Conservation (phyloP, 2,888 invertebrate species). For the Criorhina ranunculi region DNA sequence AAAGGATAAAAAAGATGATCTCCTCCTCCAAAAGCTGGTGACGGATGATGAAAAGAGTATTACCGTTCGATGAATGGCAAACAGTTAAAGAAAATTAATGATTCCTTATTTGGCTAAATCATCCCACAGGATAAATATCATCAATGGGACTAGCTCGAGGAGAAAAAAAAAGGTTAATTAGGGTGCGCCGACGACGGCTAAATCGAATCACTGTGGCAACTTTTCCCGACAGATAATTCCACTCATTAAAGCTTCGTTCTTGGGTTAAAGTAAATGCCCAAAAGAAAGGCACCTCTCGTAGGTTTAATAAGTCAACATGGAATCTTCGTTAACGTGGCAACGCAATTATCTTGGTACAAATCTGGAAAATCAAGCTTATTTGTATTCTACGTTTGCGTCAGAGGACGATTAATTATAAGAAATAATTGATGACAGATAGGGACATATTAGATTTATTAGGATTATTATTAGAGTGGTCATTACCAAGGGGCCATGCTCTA, state of each 20-base stretch:
- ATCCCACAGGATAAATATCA: not conserved
- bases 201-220: not conserved
- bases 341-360: not conserved
- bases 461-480: too few species aligned
- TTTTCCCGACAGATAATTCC: not conserved
- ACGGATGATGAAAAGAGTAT: not conserved
- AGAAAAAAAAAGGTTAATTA: constrained; percentile 7
- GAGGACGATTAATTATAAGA: not conserved
- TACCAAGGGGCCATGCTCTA: too few species aligned
- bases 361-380: too few species aligned
- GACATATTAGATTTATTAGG: not conserved
- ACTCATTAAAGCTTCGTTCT: not conserved
- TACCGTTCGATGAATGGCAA: constrained; percentile 2
- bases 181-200: not conserved
- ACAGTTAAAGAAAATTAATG: constrained; percentile 11
- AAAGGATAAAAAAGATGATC: too few species aligned
- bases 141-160: not conserved
- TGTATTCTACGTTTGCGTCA: too few species aligned
- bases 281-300: not conserved
- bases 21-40: not conserved
- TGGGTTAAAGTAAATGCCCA: not conserved
- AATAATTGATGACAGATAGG: not conserved
- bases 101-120: constrained; percentile 8
- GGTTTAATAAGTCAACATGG: not conserved
- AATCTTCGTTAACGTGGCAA: not conserved